Base-by-base conservation (phyloP, 2,113 vertebrate genomes). In the Perccottus glenii region DNA sequence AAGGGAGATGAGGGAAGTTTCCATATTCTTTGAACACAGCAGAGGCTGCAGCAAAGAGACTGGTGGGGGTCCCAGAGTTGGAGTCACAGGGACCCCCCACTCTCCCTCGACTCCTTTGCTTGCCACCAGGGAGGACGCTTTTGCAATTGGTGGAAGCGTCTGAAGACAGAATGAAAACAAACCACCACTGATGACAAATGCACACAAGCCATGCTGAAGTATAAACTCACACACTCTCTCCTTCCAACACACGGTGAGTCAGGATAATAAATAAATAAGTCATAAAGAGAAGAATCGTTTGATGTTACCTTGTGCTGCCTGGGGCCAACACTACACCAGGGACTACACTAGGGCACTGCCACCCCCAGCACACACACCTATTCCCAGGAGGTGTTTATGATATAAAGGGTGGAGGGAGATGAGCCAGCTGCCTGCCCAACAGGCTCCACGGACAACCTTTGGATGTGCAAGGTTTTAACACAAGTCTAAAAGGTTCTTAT, bases 241-340 rank as follows among this genome's bases (percentile, higher is more conserved):
- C 63, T 51, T 70, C 67, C 65, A 56, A 36, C 46, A 51, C 51
- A 69, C 73, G 68, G 32, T 16, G 36, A 78, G 58, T 56, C 3
- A 2, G 35, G 38, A 66, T 83, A 75, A 80, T 87, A 88, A 87
- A 89, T 90, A 91, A 90, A 89, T 89, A 90, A 87, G 78, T 88
- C 73, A 86, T 86, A 83, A 87, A 88, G 81, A 84, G 75, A 88
- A 74, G 70, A 76, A 86, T 77, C 40, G 81, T 89, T 91, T 93
- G 89, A 92, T 92, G 89, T 91, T 88, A 89, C 85, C 81, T 88
- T 87, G 85, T 83, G 85, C 60, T 85, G 88, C 92, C 87, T 87
- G 88, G 85, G 84, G 89, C 86, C 70, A 84, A 87, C 88, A 87
- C 75, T 70, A 80, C 87, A 84, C 85, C 66, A 47, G 89, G 88